Evolutionary conservation across 2,113 vertebrate species (phyloP).

Genomic region (Peromyscus californicus): DNA sequence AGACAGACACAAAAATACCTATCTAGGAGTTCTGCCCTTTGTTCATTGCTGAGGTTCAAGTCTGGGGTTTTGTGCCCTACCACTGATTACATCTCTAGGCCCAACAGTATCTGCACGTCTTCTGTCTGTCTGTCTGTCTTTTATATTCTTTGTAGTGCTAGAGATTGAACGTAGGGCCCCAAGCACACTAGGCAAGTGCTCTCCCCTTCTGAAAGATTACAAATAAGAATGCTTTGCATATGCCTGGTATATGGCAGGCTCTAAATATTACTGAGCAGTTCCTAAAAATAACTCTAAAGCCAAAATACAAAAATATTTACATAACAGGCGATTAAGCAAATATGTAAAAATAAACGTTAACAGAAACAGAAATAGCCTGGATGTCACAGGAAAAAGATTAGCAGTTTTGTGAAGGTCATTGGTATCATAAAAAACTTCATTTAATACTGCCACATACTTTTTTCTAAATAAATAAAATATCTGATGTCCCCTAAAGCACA

Average conservation of each 20-base stretch:
- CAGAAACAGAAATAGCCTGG: neutral
- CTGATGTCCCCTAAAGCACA: neutral
- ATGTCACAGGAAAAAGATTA: conserved; percentile 28
- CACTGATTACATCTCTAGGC: neutral
- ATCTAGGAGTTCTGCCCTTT: neutral
- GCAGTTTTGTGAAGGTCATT: conserved; percentile 56
- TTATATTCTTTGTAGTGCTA: neutral
- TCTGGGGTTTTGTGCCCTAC: neutral
- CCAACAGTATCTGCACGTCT: neutral
- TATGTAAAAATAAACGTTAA: conserved; percentile 44
- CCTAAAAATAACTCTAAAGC: conserved; percentile 60
- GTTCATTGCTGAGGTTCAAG: neutral
- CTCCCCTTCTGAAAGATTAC: neutral
- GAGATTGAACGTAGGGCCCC: neutral
- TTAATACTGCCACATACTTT: conserved; percentile 10
- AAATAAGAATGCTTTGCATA: conserved; percentile 41
- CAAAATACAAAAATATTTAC: conserved; percentile 63
- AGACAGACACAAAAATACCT: neutral
- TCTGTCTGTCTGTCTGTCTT: neutral
- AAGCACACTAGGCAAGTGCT: neutral
- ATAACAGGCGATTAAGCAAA: neutral
- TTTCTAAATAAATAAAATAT: conserved; percentile 40
- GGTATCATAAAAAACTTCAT: conserved; percentile 27
- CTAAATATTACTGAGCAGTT: conserved; percentile 48
- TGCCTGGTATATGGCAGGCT: neutral